Conservation (phyloP, 2,888 invertebrate genomes). For the Germaria angustata region DNA sequence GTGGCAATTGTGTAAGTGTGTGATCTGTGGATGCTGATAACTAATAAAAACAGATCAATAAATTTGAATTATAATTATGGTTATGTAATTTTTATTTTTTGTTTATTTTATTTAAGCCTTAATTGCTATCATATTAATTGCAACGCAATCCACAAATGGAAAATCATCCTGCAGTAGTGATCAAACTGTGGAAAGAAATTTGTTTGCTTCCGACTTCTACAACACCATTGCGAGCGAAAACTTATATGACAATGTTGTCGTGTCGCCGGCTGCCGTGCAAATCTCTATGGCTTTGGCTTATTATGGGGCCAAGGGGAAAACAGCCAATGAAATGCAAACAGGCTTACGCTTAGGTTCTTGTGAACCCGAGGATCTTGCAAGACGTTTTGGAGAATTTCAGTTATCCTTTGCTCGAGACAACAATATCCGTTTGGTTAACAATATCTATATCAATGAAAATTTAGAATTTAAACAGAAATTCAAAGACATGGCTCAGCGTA, state of each 20-base stretch:
- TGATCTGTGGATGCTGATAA: slow-evolving; percentile 20
- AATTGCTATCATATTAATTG: slow-evolving; percentile 19
- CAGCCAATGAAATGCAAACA: slow-evolving; percentile 83
- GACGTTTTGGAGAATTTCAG: slow-evolving; percentile 73
- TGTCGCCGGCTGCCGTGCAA: slow-evolving; percentile 89
- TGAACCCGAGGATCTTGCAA: slow-evolving; percentile 72
- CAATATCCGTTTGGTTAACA: slow-evolving; percentile 84
- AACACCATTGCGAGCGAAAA: slow-evolving; percentile 82
- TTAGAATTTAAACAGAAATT: slow-evolving; percentile 82
- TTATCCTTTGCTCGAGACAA: slow-evolving; percentile 73
- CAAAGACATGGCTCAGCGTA: slow-evolving; percentile 82
- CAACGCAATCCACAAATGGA: slow-evolving; percentile 11
- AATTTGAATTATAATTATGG: not conserved
- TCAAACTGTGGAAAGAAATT: slow-evolving; percentile 71
- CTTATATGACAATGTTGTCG: slow-evolving; percentile 84
- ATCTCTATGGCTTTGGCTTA: slow-evolving; percentile 86
- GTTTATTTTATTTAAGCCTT: slow-evolving; percentile 21
- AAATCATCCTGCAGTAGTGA: slow-evolving; percentile 60
- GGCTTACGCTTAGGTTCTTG: slow-evolving; percentile 80
- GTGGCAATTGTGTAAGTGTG: slow-evolving; percentile 68
- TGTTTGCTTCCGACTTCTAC: slow-evolving; percentile 75
- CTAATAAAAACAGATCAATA: slow-evolving; percentile 18
- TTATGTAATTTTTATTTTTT: slow-evolving; percentile 29
- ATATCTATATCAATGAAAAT: slow-evolving; percentile 84
- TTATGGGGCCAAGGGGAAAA: slow-evolving; percentile 85